Evolutionary conservation across 2,113 vertebrate genomes (phyloP).

Genomic region (Dicerorhinus sumatrensis): DNA sequence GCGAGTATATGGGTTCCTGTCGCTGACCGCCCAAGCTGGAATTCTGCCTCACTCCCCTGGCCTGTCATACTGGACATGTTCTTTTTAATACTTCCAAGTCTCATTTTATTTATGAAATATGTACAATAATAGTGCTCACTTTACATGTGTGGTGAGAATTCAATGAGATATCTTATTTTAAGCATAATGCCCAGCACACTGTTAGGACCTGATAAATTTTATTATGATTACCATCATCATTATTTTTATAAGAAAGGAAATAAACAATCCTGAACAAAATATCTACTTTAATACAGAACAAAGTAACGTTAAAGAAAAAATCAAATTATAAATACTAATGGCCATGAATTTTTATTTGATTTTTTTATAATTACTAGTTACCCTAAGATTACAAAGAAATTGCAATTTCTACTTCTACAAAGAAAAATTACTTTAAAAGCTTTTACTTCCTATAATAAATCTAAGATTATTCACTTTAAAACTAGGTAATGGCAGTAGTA

Average conservation of each 20-base stretch:
- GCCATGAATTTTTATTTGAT: not conserved
- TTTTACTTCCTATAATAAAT: not conserved
- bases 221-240: not conserved
- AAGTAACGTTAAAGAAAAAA: not conserved
- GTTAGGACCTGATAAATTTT: not conserved
- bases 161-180: not conserved
- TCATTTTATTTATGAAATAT: not conserved
- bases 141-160: not conserved
- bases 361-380: not conserved
- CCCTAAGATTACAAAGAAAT: not conserved
- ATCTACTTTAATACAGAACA: not conserved
- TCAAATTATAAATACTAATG: not conserved
- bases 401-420: not conserved
- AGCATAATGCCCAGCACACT: not conserved
- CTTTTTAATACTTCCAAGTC: not conserved
- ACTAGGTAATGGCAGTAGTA: not conserved
- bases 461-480: slow-evolving; percentile 46
- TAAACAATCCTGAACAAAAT: not conserved
- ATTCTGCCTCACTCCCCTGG: not conserved
- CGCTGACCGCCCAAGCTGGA: not conserved
- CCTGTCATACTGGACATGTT: not conserved
- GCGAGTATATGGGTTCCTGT: too few relatives aligned
- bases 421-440: slow-evolving; percentile 16
- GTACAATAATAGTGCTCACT: not conserved
- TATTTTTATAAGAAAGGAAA: not conserved